Base-by-base conservation (phyloP, 2,888 invertebrate species). In the Saturnia pavonia region DNA sequence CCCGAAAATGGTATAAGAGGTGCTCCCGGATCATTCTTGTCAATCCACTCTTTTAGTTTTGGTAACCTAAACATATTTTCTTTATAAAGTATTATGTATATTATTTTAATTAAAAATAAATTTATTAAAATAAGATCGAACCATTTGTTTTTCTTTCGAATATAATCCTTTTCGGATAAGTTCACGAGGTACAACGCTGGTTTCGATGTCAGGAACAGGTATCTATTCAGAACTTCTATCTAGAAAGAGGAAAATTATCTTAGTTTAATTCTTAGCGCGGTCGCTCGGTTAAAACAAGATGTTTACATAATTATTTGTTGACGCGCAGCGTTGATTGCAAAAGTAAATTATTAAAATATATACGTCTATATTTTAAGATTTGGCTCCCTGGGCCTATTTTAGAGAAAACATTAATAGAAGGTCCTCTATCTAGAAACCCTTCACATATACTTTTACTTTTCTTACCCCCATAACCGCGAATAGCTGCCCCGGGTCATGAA, bases 101-200 rank as follows among this genome's bases (percentile, higher is more conserved):
- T 19, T 48, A 51, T 25, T 7, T 48, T 19, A 25, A 4, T 3
- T 14, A 57, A 14, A 57, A 27, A 57, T 27, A 19, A 69, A 40
- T 25, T 27, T 19, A 40, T 51, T 27, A 91, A 51, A 19, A 19
- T 51, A 11, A 22, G 19, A 25, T 25, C 57, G 14, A 68, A 97
- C 99, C 99, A 99, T 94, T 99, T 99, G 87, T 99, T 99, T 94
- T 99, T 99, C 95, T 99, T 99, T 82, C 99, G 96, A 82, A 98
- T 98, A 90, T 98, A 99, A 91, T 99, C 99, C 90, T 98, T 99
- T 90, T 99, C 99, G 0, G 99, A 97, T 74, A 99, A 94, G 91
- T 99, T 99, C 12, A 99, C 97, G 78, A 99, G 95, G 89, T 99
- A 99, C 78, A 99, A 96, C 72, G 98, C 97, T 0, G 99, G 99